These are phyloP conservation scores for Drosophila auraria DNA, from an alignment of 1,140 invertebrate genomes.

Conservation along the genomic window DNA sequence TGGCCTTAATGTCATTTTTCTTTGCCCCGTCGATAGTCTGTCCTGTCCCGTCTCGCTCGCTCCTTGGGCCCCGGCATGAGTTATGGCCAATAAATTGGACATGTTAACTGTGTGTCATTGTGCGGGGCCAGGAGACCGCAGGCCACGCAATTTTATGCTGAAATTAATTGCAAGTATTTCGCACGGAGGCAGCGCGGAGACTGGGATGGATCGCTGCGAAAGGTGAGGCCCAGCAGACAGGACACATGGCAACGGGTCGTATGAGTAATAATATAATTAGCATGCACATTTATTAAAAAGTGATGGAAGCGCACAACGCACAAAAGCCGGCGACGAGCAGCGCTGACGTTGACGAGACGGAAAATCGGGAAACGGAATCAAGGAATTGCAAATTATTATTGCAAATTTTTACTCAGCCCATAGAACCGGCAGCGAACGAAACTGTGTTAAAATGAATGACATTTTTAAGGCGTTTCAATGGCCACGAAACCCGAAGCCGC, in stretches of 20 bases:
- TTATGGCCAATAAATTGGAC: slow-evolving; percentile 83
- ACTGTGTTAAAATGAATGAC: slow-evolving; percentile 63
- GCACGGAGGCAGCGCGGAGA: slow-evolving; percentile 20
- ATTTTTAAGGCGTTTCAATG: slow-evolving; percentile 71
- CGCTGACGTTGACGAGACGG: slow-evolving; percentile 23
- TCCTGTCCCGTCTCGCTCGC: slow-evolving; percentile 18
- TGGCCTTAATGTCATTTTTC: slow-evolving; percentile 79
- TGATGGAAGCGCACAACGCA: slow-evolving; percentile 68
- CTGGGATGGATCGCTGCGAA: not conserved
- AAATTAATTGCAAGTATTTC: slow-evolving; percentile 81
- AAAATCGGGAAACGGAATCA: slow-evolving; percentile 58
- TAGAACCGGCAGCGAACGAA: slow-evolving; percentile 5
- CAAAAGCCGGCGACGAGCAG: slow-evolving; percentile 48
- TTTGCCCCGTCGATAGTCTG: slow-evolving; percentile 60
- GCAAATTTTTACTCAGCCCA: slow-evolving; percentile 42
- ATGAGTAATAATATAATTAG: slow-evolving; percentile 83
- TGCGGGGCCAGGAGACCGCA: slow-evolving; percentile 64
- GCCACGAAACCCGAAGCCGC: slow-evolving; percentile 10
- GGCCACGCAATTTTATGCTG: slow-evolving; percentile 79
- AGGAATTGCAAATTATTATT: slow-evolving; percentile 71
- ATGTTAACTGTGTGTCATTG: slow-evolving; percentile 80
- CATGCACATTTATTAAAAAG: slow-evolving; percentile 82
- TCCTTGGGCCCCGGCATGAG: slow-evolving; percentile 54
- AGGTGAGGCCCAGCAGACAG: slow-evolving; percentile 7
- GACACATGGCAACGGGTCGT: slow-evolving; percentile 59